Conservation (phyloP, 2,113 vertebrate genomes). For the cat (Felis catus) region DNA sequence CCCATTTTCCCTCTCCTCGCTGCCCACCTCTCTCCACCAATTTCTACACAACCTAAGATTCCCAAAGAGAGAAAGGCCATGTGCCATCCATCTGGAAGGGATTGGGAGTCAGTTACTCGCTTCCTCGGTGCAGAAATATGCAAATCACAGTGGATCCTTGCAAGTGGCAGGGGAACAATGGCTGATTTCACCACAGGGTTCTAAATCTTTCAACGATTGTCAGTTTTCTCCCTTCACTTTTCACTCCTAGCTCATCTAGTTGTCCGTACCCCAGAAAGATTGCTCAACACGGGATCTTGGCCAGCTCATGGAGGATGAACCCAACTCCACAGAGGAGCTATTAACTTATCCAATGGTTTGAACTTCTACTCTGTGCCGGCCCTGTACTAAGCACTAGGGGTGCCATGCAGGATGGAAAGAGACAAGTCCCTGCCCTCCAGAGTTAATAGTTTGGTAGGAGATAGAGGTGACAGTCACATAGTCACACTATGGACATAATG, state of each 20-base stretch:
- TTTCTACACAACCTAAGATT: neutral
- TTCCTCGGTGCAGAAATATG: constrained; percentile 47
- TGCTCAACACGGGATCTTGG: neutral
- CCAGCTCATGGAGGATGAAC: neutral
- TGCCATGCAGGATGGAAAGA: neutral
- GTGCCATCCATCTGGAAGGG: neutral
- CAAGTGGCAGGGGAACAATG: constrained; percentile 36
- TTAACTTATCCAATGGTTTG: neutral
- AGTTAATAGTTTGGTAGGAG: neutral
- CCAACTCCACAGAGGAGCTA: neutral
- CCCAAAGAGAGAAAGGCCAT: neutral
- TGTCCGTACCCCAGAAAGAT: constrained; percentile 6
- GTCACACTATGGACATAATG: neutral
- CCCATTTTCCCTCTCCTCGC: neutral
- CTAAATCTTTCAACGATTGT: constrained; percentile 39
- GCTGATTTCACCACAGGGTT: neutral
- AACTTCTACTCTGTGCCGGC: neutral
- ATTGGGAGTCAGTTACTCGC: constrained; percentile 39
- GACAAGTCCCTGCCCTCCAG: neutral
- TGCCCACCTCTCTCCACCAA: neutral
- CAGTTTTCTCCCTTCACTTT: constrained; percentile 27
- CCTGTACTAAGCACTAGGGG: neutral
- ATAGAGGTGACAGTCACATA: neutral
- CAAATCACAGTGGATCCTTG: constrained; percentile 5
- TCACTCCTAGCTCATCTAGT: constrained; percentile 6